These are phyloP conservation scores for honey bee (Apis mellifera) DNA, from an alignment of 1,140 invertebrate species.

Conservation along the genomic window DNA sequence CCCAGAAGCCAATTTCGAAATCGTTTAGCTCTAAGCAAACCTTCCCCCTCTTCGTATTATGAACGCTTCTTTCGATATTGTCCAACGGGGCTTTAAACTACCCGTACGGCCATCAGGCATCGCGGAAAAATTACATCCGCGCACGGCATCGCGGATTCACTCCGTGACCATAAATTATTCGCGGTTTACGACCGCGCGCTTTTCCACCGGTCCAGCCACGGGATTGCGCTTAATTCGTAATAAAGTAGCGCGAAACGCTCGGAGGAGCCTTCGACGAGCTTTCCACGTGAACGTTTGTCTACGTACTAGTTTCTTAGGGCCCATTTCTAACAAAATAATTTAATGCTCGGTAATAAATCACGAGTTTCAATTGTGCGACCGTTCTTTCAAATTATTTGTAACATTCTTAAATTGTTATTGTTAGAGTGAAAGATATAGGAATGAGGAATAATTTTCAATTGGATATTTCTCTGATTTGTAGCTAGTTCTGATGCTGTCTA, in stretches of 20 bases:
- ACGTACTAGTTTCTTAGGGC: background rate
- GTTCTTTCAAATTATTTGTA: too few species aligned
- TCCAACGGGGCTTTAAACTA: background rate
- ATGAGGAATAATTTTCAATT: too few species aligned
- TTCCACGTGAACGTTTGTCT: background rate
- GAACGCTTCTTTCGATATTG: background rate
- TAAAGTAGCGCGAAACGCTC: slow-evolving; percentile 68
- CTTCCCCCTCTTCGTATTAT: background rate
- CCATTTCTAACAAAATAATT: too few species aligned
- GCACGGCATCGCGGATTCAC: background rate
- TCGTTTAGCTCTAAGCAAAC: background rate
- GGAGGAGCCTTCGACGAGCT: slow-evolving; percentile 60
- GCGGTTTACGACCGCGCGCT: slow-evolving; percentile 68
- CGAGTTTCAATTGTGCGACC: too few species aligned
- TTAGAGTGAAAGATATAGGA: too few species aligned
- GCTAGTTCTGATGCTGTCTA: too few species aligned
- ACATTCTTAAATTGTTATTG: too few species aligned
- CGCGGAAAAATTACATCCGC: slow-evolving; percentile 16
- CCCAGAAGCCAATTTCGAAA: background rate
- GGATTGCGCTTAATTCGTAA: slow-evolving; percentile 74
- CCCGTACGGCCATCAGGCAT: background rate
- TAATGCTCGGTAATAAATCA: too few species aligned
- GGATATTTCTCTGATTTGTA: too few species aligned
- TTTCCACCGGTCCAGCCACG: slow-evolving; percentile 61
- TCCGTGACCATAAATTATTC: slow-evolving; percentile 63